Conservation (phyloP, 2,113 vertebrate species). For the Elephantulus edwardii region DNA sequence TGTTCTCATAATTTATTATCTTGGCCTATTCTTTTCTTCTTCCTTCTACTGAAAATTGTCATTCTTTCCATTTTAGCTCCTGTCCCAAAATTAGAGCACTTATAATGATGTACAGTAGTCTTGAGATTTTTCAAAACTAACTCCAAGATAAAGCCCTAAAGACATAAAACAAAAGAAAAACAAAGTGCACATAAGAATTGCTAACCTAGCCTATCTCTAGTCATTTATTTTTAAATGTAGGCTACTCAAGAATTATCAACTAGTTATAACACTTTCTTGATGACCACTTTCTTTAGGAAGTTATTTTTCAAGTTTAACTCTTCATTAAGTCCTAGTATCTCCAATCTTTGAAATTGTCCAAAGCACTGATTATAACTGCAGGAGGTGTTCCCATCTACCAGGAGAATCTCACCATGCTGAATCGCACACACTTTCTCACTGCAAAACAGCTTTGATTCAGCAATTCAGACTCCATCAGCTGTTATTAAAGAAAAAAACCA, state of each 20-base stretch:
- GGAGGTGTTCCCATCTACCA: constrained; percentile 89
- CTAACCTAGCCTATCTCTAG: constrained; percentile 70
- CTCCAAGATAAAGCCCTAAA: constrained; percentile 67
- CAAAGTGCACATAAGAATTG: constrained; percentile 53
- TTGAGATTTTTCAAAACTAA: constrained; percentile 35
- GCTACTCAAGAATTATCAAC: constrained; percentile 85
- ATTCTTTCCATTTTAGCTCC: constrained; percentile 1
- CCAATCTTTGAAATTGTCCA: constrained; percentile 92
- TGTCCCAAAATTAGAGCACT: constrained; percentile 18
- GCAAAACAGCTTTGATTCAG: constrained; percentile 82
- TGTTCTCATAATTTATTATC: constrained; percentile 23
- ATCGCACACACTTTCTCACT: constrained; percentile 81
- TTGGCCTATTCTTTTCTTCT: constrained; percentile 40
- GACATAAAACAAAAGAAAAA: constrained; percentile 70
- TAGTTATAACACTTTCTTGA: constrained; percentile 96
- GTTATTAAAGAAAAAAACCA: constrained; percentile 84
- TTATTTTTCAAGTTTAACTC: constrained; percentile 96
- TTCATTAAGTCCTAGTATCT: constrained; percentile 89
- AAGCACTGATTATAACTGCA: constrained; percentile 92
- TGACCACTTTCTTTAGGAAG: constrained; percentile 89
- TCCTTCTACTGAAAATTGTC: not conserved
- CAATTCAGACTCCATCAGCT: constrained; percentile 82
- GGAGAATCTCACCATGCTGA: constrained; percentile 86
- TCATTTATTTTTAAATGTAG: constrained; percentile 75
- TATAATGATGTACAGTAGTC: not conserved